A percentile compares a stretch with the other conserved stretches of the same genome.
phyloP scores from a whole-genome alignment of 2,113 vertebrate species.

The Megatriorchis doriae region DNA sequence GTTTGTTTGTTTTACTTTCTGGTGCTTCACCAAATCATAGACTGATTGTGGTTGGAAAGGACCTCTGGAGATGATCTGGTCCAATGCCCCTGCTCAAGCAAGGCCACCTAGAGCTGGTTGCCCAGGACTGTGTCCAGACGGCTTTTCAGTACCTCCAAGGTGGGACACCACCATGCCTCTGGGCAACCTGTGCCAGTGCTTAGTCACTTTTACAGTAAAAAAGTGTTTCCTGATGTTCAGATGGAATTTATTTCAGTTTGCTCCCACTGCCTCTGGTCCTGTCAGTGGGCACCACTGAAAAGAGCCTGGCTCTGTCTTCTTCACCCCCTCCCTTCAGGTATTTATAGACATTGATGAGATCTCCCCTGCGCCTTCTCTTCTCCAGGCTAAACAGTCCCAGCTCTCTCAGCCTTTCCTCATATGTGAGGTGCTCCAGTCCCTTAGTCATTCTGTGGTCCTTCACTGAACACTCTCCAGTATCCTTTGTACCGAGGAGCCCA shows the following conservation, averaged over 20 bases:
- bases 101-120: not conserved
- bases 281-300: not conserved
- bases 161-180: not conserved
- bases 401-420: not conserved
- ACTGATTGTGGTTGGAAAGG: not conserved
- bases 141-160: not conserved
- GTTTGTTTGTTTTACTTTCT: not conserved
- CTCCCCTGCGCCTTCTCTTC: not conserved
- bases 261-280: not conserved
- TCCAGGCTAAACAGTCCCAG: not conserved
- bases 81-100: not conserved
- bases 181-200: not conserved
- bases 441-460: not conserved
- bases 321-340: not conserved
- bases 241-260: not conserved
- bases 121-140: not conserved
- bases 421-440: too few species aligned
- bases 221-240: not conserved
- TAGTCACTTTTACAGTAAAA: not conserved
- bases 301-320: not conserved
- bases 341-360: not conserved
- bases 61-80: not conserved
- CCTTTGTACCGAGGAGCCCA: not conserved
- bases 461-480: not conserved
- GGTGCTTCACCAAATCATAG: not conserved